Evolutionary conservation across 1,140 invertebrate species (phyloP), one percentile per base, ranked within the genome.

Genomic region (Phymorhynchus buccinoides): DNA sequence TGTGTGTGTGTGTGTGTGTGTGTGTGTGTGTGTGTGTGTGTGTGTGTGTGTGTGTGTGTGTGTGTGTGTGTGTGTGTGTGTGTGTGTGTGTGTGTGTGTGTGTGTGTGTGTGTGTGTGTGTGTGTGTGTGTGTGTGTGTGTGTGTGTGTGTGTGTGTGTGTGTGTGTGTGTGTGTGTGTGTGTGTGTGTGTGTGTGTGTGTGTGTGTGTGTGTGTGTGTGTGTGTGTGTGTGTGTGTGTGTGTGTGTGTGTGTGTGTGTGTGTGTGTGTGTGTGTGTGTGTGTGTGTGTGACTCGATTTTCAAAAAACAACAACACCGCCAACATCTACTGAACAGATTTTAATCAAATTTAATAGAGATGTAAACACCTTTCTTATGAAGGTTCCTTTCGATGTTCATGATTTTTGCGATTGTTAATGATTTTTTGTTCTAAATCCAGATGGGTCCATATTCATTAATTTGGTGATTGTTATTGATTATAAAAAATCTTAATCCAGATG

Each of bases 91-190:
- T 75, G 32, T 39, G 37, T 37, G 71, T 75, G 37, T 9, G 71
- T 35, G 71, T 75, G 71, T 37, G 71, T 75, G 14, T 42, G 71
- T 75, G 71, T 32, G 71, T 75, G 71, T 75, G 22, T 75, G 71
- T 32, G 71, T 75, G 35, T 75, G 22, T 27, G 71, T 75, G 35
- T 75, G 71, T 37, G 35, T 75, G 71, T 75, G 75, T 78, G 75
- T 75, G 71, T 75, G 71, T 75, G 71, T 75, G 71, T 75, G 71
- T 37, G 71, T 75, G 71, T 37, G 71, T n/a, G 71, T 37, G 35
- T n/a, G 71, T 42, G 75, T 14, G 75, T 42, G 39, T 32, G 75
- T 42, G 39, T 42, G 39, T 42, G 16, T 42, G 39, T 78, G 75
- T 42, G 75, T 78, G 75, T 32, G 75, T 78, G 22, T 32, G 71